Conservation (phyloP, 1,140 invertebrate genomes). For the Leptinotarsa texana region DNA sequence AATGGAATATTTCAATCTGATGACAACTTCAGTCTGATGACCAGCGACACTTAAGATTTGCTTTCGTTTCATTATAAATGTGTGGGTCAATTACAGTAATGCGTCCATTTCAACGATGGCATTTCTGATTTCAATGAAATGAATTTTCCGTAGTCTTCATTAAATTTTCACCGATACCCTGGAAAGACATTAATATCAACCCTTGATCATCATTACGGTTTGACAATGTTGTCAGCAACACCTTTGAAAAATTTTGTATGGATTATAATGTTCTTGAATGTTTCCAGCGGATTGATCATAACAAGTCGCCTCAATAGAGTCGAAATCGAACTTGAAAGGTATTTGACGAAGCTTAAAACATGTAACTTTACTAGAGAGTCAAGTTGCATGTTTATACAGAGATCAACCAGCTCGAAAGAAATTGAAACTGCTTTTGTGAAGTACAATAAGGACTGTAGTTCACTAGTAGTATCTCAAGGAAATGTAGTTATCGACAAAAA, state of each 20-base stretch:
- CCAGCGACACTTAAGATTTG: not conserved
- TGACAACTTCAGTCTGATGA: not conserved
- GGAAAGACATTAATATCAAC: not conserved
- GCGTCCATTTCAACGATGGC: not conserved
- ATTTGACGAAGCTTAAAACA: not conserved
- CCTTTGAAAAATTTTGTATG: not conserved
- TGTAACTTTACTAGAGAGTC: not conserved
- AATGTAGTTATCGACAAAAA: not conserved
- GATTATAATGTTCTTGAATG: not conserved
- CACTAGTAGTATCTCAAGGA: not conserved
- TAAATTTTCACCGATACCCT: not conserved
- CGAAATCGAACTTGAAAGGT: not conserved
- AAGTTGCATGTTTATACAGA: conserved; percentile 2
- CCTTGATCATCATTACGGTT: not conserved
- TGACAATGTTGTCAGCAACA: not conserved
- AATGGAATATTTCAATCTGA: too few relatives aligned
- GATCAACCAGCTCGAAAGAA: not conserved
- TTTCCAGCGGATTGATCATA: not conserved
- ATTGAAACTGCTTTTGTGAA: conserved; percentile 3
- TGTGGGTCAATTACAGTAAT: not conserved
- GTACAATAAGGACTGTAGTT: conserved; percentile 3
- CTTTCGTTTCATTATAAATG: not conserved
- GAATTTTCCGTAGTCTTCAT: not conserved
- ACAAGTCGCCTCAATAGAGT: not conserved
- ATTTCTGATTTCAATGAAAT: not conserved